A percentile compares a stretch with the other conserved stretches of the same genome.
These are phyloP conservation scores for Agonopterix arenella DNA, from an alignment of 2,888 invertebrate genomes.

Conservation along the genomic window DNA sequence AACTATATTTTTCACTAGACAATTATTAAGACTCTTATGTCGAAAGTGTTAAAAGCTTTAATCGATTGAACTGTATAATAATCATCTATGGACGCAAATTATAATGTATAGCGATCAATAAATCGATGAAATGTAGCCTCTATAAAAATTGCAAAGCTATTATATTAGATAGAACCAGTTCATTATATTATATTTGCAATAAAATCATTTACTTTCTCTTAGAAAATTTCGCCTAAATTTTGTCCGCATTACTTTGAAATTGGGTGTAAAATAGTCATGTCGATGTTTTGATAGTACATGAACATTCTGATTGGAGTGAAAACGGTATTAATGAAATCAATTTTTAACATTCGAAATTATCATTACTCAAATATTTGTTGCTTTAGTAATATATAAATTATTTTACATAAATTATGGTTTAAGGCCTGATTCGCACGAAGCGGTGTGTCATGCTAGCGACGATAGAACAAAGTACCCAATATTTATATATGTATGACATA, in stretches of 20 bases:
- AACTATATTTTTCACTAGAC: neutral
- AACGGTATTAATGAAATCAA: no score
- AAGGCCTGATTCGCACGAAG: no score
- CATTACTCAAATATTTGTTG: no score
- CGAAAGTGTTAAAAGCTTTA: conserved; percentile 8
- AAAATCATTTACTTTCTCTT: conserved; percentile 70
- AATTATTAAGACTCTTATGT: conserved; percentile 2
- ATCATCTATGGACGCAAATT: conserved; percentile 8
- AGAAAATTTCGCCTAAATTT: conserved; percentile 45
- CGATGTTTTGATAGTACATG: conserved; percentile 44
- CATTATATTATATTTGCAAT: conserved; percentile 52
- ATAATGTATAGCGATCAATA: conserved; percentile 19
- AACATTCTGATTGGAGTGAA: neutral
- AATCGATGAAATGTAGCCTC: conserved; percentile 35
- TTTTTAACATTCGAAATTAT: no score
- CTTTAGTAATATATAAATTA: no score
- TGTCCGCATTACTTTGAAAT: conserved; percentile 33
- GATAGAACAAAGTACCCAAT: no score
- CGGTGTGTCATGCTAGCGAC: no score
- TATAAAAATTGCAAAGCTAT: conserved; percentile 41
- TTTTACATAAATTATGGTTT: no score
- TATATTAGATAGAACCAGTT: conserved; percentile 49
- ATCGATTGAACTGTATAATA: conserved; percentile 1
- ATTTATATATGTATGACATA: no score
- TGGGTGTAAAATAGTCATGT: conserved; percentile 49